These are phyloP conservation scores for Microplitis deprimator DNA, from an alignment of 2,888 invertebrate genomes.

Conservation along the genomic window DNA sequence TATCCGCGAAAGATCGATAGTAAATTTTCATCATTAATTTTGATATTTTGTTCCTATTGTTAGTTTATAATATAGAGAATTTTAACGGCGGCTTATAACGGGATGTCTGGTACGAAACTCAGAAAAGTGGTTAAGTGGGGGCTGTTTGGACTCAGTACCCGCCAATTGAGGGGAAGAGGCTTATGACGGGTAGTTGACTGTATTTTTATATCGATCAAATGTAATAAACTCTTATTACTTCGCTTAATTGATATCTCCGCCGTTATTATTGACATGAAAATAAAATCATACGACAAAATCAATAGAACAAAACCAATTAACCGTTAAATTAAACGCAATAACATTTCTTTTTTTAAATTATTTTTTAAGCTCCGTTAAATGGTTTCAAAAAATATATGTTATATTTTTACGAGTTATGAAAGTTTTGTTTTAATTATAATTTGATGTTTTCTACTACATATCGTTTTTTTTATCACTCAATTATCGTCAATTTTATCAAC, in stretches of 20 bases:
- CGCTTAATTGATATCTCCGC: neutral
- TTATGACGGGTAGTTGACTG: no score
- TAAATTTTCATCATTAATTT: no score
- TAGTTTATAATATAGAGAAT: no score
- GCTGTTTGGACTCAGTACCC: no score
- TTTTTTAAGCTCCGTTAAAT: neutral
- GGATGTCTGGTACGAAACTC: no score
- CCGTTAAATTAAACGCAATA: neutral
- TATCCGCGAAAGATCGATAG: no score
- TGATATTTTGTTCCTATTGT: no score
- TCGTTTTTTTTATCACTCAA: neutral
- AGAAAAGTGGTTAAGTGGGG: no score
- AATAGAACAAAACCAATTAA: neutral
- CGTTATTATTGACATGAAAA: neutral
- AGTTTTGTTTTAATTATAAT: neutral
- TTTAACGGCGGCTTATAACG: no score
- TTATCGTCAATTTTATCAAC: neutral
- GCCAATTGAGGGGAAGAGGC: no score
- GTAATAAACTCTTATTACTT: neutral
- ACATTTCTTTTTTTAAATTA: neutral
- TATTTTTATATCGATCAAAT: neutral
- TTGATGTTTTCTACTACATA: neutral
- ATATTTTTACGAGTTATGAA: neutral
- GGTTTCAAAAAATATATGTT: neutral
- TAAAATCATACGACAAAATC: constrained; percentile 7